Base-by-base conservation (phyloP, 2,797 vertebrate genomes). In the Gambelia wislizenii region DNA sequence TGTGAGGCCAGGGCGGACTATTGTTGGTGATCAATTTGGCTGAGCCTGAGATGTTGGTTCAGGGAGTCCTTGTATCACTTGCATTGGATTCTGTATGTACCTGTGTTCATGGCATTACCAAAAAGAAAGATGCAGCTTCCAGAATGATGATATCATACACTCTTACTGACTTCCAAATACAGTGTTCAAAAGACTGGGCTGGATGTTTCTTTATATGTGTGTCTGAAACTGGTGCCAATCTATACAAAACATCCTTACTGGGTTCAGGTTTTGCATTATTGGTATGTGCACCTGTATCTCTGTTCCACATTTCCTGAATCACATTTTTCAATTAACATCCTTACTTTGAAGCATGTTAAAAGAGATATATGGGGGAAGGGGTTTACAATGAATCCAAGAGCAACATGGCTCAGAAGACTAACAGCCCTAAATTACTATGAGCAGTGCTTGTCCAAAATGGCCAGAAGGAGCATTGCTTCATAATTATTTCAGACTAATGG, bases 401-500 rank as follows among this genome's bases (percentile, higher is more conserved):
- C 90, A 93, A 85, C 52, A 86, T 25, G 39, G 47, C 80, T 89
- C 77, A 79, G 84, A 89, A 90, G 74, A 91, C 85, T 89, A 93
- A 88, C 12, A 87, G 83, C 59, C 91, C 84, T 44, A 95, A 95
- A 95, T 95, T 92, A 92, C 72, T 80, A 92, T 0, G 0, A 90
- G 90, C 87, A 0, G 0, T 74, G 89, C 86, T 91, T 88, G 91
- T 89, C 91, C 91, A 84, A 87, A 87, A 91, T 87, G 61, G 74
- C 91, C 9, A 0, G 47, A 80, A 88, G 85, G 78, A 93, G 49
- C 86, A 91, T 90, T 92, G 92, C 93, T 94, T 95, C 89, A 89
- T 95, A 94, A 94, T 95, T 95, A 95, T 95, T 95, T 96, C 91
- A 87, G 92, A 86, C 67, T 91, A 93, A 96, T 93, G 90, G 89